Evolutionary conservation across 2,113 vertebrate genomes (phyloP), one percentile per base, ranked within the genome.

Genomic region (Anhinga rufa): DNA sequence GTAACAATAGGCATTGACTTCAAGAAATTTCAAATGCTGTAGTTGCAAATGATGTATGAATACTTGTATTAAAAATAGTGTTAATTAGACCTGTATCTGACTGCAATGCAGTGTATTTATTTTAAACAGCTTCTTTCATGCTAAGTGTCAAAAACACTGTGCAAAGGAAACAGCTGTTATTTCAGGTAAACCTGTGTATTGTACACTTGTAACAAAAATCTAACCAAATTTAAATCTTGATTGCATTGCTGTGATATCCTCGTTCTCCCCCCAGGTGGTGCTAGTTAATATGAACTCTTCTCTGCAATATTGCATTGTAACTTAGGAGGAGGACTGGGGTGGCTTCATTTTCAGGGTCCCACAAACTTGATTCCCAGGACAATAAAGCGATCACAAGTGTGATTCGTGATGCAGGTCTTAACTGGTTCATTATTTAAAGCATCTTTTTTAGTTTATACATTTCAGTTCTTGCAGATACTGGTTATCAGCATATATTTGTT

Each of bases 71-170:
- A 66, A 82, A 84, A 89, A 17, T 14, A 75, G n/a, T 9, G 14
- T 70, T 74, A 42, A 54, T 94, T 42, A 54, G 74, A 80, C n/a
- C 29, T 91, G 58, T 86, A 10, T 87, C 42, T 95, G 84, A 79
- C 61, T 94, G 91, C 94, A 80, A 34, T 62, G 75, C 86, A 96
- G 93, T 74, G 57, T 95, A 88, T 96, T 95, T 95, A 86, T 97
- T 90, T 95, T 88, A 71, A 94, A 84, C 21, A 76, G 57, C 77
- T 91, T 83, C 68, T 93, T 90, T 95, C 52, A 74, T 76, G 55
- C 61, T 65, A 85, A 96, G 28, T 93, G 48, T 88, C 69, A 95
- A 86, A 95, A 96, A 75, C 64, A 57, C 49, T 76, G 82, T 92
- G 77, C 92, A 94, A 86, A 89, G 90, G 83, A 92, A 75, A 71